Conservation (phyloP, 2,888 invertebrate species). For the Himalopsyche tibetana region DNA sequence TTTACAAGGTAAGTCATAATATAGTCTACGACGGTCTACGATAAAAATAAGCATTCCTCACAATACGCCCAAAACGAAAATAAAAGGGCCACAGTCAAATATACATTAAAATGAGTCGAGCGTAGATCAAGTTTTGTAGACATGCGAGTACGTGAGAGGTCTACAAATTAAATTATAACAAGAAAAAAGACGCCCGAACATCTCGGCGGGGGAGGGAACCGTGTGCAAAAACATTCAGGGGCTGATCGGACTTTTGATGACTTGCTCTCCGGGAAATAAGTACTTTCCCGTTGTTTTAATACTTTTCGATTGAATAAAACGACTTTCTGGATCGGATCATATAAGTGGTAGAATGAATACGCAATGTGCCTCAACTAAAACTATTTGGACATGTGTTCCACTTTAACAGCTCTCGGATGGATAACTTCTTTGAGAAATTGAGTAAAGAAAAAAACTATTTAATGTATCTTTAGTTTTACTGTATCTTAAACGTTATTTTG, state of each 20-base stretch:
- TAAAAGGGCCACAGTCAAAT: slow-evolving; percentile 21
- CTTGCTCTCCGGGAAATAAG: slow-evolving; percentile 28
- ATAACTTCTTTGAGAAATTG: too few relatives aligned
- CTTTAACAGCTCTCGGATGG: too few relatives aligned
- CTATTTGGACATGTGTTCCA: slow-evolving; percentile 12
- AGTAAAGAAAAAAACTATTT: too few relatives aligned
- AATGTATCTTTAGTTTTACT: too few relatives aligned
- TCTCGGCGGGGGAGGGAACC: slow-evolving; percentile 24
- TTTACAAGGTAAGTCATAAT: slow-evolving; percentile 8
- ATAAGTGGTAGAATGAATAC: slow-evolving; percentile 16
- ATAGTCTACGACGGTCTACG: slow-evolving; percentile 1
- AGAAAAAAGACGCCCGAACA: slow-evolving; percentile 39
- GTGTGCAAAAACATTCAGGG: slow-evolving; percentile 53
- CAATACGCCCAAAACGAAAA: not conserved
- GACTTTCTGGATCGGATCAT: slow-evolving; percentile 27
- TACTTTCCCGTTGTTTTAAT: slow-evolving; percentile 19
- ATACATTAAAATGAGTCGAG: slow-evolving; percentile 53
- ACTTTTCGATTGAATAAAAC: slow-evolving; percentile 34
- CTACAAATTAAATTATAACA: slow-evolving; percentile 58
- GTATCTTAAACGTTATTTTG: too few relatives aligned
- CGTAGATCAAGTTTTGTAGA: slow-evolving; percentile 60
- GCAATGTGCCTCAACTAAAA: not conserved
- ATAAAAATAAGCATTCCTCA: not conserved
- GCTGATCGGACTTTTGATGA: slow-evolving; percentile 55
- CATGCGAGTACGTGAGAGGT: slow-evolving; percentile 57